phyloP scores from a whole-genome alignment of 2,797 vertebrate genomes.

The Smutsia gigantea region DNA sequence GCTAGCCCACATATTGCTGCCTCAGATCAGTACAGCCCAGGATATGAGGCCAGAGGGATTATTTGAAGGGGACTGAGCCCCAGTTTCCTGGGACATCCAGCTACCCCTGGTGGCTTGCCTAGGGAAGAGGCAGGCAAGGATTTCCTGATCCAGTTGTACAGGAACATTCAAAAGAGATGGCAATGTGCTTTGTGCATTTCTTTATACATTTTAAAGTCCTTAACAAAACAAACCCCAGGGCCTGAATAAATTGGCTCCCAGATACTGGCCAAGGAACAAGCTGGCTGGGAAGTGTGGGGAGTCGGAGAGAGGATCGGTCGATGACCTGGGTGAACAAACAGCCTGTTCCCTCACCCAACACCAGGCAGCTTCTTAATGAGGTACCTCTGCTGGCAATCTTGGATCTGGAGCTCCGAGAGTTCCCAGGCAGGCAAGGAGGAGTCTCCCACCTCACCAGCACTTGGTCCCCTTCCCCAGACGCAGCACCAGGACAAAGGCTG shows the following conservation, averaged over 20 bases:
- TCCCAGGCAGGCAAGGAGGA: not conserved
- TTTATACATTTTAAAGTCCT: conserved; percentile 41
- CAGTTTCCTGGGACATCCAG: not conserved
- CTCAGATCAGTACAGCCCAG: not conserved
- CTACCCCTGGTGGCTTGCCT: not conserved
- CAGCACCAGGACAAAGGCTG: not conserved
- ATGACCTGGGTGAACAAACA: not conserved
- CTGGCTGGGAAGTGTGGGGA: not conserved
- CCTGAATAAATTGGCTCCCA: conserved; percentile 41
- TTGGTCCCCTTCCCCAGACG: not conserved
- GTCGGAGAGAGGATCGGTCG: not conserved
- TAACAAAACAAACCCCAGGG: conserved; percentile 30
- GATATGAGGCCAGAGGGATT: not conserved
- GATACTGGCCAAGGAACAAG: not conserved
- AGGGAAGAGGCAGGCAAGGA: not conserved
- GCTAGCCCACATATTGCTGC: not conserved
- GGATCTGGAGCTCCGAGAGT: not conserved
- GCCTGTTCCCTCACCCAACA: not conserved
- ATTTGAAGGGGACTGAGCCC: not conserved
- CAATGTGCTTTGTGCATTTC: not conserved
- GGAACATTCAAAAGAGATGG: not conserved
- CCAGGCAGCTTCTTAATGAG: not conserved
- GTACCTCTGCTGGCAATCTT: not conserved
- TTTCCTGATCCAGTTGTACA: not conserved
- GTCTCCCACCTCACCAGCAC: too few species aligned